These are phyloP conservation scores for Chloroceryle inda DNA, from an alignment of 2,797 vertebrate genomes.

Conservation along the genomic window DNA sequence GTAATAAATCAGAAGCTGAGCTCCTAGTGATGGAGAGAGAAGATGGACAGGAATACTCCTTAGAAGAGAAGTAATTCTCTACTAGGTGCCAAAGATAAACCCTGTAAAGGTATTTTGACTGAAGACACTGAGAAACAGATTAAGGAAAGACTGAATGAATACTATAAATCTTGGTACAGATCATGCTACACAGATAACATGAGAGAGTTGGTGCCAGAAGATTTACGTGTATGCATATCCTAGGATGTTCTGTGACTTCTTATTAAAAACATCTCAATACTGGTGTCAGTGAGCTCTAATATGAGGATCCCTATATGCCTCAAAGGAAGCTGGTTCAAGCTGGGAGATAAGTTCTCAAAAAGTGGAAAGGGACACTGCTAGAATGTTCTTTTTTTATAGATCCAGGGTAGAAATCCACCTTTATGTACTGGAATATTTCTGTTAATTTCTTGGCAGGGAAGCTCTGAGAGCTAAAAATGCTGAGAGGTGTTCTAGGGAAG, in stretches of 20 bases:
- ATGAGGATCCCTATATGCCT: neutral
- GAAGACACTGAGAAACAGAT: neutral
- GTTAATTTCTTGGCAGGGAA: neutral
- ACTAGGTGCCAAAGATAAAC: neutral
- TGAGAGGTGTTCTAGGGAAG: neutral
- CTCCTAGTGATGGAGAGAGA: neutral
- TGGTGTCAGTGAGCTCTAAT: neutral
- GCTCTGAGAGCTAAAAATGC: neutral
- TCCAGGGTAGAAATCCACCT: neutral
- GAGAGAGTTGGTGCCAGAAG: neutral
- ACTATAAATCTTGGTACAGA: neutral
- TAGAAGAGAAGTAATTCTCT: neutral
- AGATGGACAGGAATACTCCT: neutral
- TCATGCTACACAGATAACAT: neutral
- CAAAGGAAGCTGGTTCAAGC: neutral
- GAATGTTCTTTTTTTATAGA: neutral
- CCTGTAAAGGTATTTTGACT: neutral
- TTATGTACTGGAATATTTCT: neutral
- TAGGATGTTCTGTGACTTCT: neutral
- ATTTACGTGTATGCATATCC: neutral
- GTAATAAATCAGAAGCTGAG: neutral
- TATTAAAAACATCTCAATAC: neutral
- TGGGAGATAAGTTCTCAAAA: neutral
- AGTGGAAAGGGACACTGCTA: neutral
- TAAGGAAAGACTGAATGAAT: neutral